Evolutionary conservation across 2,888 invertebrate genomes (phyloP).

Genomic region (Endomychus coccineus): DNA sequence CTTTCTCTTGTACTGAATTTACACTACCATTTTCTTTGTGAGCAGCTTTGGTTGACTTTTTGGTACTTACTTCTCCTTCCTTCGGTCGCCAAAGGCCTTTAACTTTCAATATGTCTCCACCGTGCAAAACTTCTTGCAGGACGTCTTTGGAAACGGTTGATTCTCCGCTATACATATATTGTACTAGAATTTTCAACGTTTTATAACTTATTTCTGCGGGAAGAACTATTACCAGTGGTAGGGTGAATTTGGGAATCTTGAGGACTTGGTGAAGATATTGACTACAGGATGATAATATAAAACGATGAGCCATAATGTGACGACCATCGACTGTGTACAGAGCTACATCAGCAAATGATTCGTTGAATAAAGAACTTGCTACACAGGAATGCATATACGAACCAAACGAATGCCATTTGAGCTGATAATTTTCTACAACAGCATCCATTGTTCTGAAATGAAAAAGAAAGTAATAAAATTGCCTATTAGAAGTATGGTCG

Average conservation of each 20-base stretch:
- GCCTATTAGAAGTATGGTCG: not conserved
- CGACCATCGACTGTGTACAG: constrained; percentile 71
- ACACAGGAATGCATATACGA: constrained; percentile 76
- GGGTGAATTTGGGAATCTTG: constrained; percentile 26
- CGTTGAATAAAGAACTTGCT: constrained; percentile 63
- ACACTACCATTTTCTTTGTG: constrained; percentile 5
- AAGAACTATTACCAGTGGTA: constrained; percentile 59
- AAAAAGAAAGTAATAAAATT: not conserved
- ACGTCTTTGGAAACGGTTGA: constrained; percentile 82
- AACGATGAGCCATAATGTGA: constrained; percentile 78
- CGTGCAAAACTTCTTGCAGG: constrained; percentile 69
- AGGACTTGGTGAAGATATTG: constrained; percentile 50
- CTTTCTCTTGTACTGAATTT: not conserved
- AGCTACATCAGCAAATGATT: constrained; percentile 75
- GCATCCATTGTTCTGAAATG: constrained; percentile 41
- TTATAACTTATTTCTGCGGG: constrained; percentile 75
- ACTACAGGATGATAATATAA: constrained; percentile 77
- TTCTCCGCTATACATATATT: constrained; percentile 78
- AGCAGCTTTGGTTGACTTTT: constrained; percentile 7
- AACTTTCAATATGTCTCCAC: constrained; percentile 74
- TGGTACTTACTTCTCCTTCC: constrained; percentile 33
- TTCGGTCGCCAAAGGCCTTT: constrained; percentile 71
- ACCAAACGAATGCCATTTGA: constrained; percentile 84
- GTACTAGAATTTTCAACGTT: constrained; percentile 71
- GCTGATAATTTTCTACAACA: constrained; percentile 70